Percentiles rank a stretch among this genome's conserved stretches.
Evolutionary conservation across 2,113 vertebrate species (phyloP).

Genomic region (Strix aluco): DNA sequence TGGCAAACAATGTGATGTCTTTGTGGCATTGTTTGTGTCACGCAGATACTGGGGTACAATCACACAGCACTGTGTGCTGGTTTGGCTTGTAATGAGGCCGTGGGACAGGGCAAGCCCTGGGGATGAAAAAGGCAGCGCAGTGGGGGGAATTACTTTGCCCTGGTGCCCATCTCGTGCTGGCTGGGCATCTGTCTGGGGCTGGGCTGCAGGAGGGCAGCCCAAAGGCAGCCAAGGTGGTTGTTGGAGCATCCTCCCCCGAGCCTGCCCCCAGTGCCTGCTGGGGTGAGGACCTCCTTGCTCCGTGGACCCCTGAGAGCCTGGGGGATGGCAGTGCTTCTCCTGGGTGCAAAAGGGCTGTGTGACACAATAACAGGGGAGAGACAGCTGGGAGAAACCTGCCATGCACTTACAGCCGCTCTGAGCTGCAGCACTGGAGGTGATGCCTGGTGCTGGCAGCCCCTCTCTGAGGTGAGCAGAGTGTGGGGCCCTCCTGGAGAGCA

Average conservation of each 20-base stretch:
- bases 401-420: not conserved
- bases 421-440: not conserved
- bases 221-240: not conserved
- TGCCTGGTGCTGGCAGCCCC: not conserved
- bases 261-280: not conserved
- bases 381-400: not conserved
- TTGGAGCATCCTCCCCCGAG: rapidly evolving
- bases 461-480: not conserved
- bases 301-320: not conserved
- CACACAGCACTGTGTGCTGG: rapidly evolving
- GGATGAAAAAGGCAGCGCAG: rapidly evolving
- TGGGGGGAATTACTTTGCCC: not conserved
- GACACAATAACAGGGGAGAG: not conserved
- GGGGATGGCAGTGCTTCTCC: not conserved
- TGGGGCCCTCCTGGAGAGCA: not conserved
- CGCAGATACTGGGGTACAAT: rapidly evolving
- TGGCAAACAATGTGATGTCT: not conserved
- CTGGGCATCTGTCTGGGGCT: rapidly evolving
- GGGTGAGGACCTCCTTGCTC: not conserved
- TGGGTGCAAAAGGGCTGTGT: not conserved
- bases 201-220: not conserved
- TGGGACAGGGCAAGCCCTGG: not conserved
- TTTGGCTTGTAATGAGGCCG: not conserved
- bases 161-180: rapidly evolving
- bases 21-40: not conserved